Base-by-base conservation (phyloP, 2,113 vertebrate genomes). In the Saimiri boliviensis region DNA sequence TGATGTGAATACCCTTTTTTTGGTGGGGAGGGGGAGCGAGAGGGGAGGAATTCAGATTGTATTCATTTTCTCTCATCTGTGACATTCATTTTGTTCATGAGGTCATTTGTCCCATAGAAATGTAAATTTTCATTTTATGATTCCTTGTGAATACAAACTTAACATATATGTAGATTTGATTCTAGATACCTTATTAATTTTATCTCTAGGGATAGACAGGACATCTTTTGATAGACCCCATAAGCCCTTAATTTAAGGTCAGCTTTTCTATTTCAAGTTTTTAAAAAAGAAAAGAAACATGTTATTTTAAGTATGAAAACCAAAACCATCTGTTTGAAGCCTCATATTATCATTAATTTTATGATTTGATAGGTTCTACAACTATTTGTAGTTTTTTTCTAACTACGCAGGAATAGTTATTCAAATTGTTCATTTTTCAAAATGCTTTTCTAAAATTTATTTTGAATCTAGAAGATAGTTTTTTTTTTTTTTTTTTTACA, bases 351-450 rank as follows among this genome's bases (percentile, higher is more conserved):
- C 35, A 47, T 91, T 79, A 58, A 56, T 88, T 93, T 95, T 88
- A 47, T 86, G 37, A 83, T 74, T 94, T 81, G 54, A 82, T 17
- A 79, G 23, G 14, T 27, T 58, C 89, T 92, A 74, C 0, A 83
- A 17, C 91, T 90, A 45, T 58, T 94, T 74, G 32, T 82, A 40
- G 14, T 79, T 94, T 94, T 94, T 68, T 93, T 70, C 21, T 82
- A 42, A 92, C 10, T 42, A 73, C 27, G 37, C n/a, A 92, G 8
- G 56, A 58, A 30, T 47, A 70, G 66, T 73, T 94, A 30, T 76
- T 19, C 82, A 16, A 96, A 52, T 42, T 45, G 23, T 45, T 86
- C 25, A 35, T 80, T 96, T 86, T 80, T 93, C 17, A 58, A 49
- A 88, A 91, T 88, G 74, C 25, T 66, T 95, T 8, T 17, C 13